These are phyloP conservation scores for Anas acuta DNA, from an alignment of 2,797 vertebrate genomes.

Conservation along the genomic window DNA sequence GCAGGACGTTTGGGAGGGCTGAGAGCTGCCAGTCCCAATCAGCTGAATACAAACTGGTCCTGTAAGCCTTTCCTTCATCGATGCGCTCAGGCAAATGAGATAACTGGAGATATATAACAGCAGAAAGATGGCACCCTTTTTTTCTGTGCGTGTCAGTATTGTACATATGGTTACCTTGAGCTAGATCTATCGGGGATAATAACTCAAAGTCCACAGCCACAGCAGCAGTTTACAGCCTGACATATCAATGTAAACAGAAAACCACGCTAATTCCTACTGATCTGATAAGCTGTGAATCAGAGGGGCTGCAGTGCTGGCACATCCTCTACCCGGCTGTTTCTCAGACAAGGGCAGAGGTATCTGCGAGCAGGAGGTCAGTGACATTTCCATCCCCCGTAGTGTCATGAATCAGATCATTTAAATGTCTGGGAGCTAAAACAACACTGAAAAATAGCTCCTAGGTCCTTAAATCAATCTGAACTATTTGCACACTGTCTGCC, in stretches of 20 bases:
- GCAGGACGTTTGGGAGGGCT: not conserved
- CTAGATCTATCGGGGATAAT: not conserved
- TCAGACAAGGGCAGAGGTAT: not conserved
- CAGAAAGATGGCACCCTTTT: not conserved
- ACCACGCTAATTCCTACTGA: not conserved
- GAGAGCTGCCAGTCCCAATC: not conserved
- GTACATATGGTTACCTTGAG: not conserved
- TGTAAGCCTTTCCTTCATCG: not conserved
- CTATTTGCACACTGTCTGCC: fast-evolving
- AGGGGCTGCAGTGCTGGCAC: not conserved
- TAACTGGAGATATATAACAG: not conserved
- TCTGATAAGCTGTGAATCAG: not conserved
- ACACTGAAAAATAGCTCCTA: not conserved
- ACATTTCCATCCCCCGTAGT: not conserved
- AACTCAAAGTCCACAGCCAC: constrained; percentile 31
- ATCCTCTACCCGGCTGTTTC: not conserved
- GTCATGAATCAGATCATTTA: not conserved
- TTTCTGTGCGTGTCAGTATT: not conserved
- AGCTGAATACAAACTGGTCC: not conserved
- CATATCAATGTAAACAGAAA: constrained; percentile 13
- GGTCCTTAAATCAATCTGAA: not conserved
- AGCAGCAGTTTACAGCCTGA: constrained; percentile 18
- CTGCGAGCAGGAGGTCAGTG: not conserved
- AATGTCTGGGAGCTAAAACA: not conserved
- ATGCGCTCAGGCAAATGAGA: not conserved